A percentile compares a stretch with the other conserved stretches of the same genome.
Conservation (phyloP, 1,140 invertebrate genomes). For the Wasmannia auropunctata region DNA sequence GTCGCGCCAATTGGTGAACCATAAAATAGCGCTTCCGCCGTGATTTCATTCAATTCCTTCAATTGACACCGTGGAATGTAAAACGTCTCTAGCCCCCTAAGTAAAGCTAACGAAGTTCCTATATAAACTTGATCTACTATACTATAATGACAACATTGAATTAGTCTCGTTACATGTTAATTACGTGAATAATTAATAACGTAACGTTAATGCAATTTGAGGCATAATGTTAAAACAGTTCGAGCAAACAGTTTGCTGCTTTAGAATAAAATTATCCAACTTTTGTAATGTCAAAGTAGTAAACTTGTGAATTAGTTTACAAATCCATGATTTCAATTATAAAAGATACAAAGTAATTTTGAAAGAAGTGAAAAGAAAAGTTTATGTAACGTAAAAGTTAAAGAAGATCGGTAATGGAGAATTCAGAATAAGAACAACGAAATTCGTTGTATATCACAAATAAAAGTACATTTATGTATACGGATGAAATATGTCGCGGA, state of each 20-base stretch:
- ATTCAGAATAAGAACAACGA: slow-evolving; percentile 5
- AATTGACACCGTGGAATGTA: slow-evolving; percentile 14
- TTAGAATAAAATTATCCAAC: not conserved
- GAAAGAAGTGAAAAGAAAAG: not conserved
- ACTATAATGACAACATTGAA: not conserved
- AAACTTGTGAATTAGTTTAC: not conserved
- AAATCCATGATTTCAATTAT: not conserved
- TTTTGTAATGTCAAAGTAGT: not conserved
- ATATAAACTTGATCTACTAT: not conserved
- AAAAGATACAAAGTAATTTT: not conserved
- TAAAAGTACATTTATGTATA: not conserved
- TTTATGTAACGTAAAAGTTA: not conserved
- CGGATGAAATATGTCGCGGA: not conserved
- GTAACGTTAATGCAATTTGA: not conserved
- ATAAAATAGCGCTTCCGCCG: slow-evolving; percentile 27
- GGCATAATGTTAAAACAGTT: not conserved
- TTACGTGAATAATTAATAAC: not conserved
- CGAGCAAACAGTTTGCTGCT: not conserved
- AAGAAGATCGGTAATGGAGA: not conserved
- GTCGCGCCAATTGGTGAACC: not conserved
- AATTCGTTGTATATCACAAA: not conserved
- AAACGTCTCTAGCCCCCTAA: not conserved
- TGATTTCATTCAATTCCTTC: slow-evolving; percentile 38
- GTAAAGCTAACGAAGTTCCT: not conserved
- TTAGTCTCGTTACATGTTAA: not conserved